Conservation (phyloP, 1,140 invertebrate species). For the Heliconius congener region DNA sequence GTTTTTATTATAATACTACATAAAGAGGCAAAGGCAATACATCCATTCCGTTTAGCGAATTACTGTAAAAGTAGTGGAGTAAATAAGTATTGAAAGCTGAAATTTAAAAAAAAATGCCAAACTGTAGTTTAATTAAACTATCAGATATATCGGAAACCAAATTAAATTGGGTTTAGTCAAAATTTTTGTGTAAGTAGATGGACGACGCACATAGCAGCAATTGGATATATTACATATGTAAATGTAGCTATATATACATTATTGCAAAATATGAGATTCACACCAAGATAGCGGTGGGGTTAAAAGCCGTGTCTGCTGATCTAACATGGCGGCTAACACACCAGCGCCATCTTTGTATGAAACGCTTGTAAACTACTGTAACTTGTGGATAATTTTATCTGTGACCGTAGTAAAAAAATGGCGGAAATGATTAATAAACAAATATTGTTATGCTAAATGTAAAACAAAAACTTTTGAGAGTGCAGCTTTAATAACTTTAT, state of each 20-base stretch:
- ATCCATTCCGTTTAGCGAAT: conserved; percentile 9
- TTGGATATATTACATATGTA: conserved; percentile 3
- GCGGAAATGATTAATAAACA: not conserved
- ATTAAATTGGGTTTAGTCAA: conserved; percentile 30
- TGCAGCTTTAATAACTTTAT: conserved; percentile 10
- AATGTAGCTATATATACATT: conserved; percentile 9
- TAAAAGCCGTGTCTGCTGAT: too few species aligned
- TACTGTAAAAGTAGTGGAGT: conserved; percentile 9
- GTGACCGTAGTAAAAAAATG: not conserved
- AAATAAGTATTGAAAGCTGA: not conserved
- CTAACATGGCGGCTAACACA: not conserved
- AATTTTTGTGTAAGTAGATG: conserved; percentile 21
- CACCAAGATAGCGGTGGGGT: not conserved
- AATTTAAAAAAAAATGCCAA: not conserved
- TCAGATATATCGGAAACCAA: conserved; percentile 18
- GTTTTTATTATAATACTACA: not conserved
- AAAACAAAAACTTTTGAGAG: not conserved
- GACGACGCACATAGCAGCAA: conserved; percentile 23
- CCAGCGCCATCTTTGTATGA: conserved; percentile 2
- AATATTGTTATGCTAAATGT: not conserved
- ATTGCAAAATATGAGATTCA: conserved; percentile 2
- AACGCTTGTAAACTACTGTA: conserved; percentile 10
- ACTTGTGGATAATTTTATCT: conserved; percentile 12
- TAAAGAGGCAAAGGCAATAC: not conserved
- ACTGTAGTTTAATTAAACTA: conserved; percentile 1